Percentiles rank a stretch among this genome's conserved stretches.
phyloP scores from a whole-genome alignment of 2,888 invertebrate species.

The Ormyrus thymus region DNA sequence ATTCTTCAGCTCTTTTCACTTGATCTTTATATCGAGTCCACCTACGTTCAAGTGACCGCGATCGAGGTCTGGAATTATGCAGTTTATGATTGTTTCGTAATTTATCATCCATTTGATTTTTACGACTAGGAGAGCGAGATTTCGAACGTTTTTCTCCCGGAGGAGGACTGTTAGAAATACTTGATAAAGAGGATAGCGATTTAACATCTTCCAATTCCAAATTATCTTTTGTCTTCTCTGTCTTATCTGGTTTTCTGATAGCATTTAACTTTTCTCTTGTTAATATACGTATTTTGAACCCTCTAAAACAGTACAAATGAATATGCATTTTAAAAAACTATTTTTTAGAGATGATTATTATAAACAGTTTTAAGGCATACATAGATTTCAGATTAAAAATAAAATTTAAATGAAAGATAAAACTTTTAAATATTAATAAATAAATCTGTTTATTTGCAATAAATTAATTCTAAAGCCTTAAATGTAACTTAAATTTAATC shows the following conservation, averaged over 20 bases:
- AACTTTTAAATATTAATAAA: too few relatives aligned
- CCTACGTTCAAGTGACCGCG: slow-evolving; percentile 74
- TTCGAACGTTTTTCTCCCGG: slow-evolving; percentile 67
- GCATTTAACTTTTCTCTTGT: slow-evolving; percentile 70
- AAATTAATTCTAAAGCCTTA: too few relatives aligned
- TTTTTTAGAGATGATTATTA: neutral
- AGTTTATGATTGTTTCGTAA: slow-evolving; percentile 60
- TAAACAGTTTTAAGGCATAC: too few relatives aligned
- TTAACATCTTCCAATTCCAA: slow-evolving; percentile 69
- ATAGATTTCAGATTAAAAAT: too few relatives aligned
- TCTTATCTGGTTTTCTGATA: slow-evolving; percentile 61
- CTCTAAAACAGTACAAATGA: slow-evolving; percentile 61
- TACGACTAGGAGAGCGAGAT: slow-evolving; percentile 65
- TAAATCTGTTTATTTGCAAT: too few relatives aligned
- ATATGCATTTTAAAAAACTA: too few relatives aligned
- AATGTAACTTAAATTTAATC: neutral
- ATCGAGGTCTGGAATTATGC: slow-evolving; percentile 58
- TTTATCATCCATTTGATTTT: slow-evolving; percentile 54
- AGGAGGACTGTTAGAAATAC: slow-evolving; percentile 75
- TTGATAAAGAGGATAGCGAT: slow-evolving; percentile 77
- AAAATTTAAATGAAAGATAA: too few relatives aligned
- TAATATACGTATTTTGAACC: slow-evolving; percentile 71
- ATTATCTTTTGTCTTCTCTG: slow-evolving; percentile 64
- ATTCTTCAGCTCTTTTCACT: slow-evolving; percentile 76
- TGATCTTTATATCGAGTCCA: slow-evolving; percentile 77